Evolutionary conservation across 1,140 invertebrate genomes (phyloP).

Genomic region (Acyrthosiphon pisum): DNA sequence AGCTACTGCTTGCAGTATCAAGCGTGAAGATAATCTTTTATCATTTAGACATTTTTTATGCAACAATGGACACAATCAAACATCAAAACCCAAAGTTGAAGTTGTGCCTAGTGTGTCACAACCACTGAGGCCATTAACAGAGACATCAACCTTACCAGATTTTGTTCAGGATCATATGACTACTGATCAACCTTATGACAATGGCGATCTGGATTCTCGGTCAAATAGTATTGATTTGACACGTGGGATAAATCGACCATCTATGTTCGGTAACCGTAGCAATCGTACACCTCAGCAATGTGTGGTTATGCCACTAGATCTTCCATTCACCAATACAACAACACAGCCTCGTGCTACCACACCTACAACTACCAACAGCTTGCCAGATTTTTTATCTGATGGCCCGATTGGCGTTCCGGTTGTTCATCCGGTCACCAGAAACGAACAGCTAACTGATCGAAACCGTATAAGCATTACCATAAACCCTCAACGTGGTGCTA

Average conservation of each 20-base stretch:
- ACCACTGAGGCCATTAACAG: conserved; percentile 49
- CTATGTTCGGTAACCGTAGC: conserved; percentile 48
- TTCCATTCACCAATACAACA: conserved; percentile 60
- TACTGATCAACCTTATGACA: conserved; percentile 63
- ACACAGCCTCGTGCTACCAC: conserved; percentile 59
- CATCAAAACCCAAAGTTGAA: conserved; percentile 53
- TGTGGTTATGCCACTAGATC: conserved; percentile 61
- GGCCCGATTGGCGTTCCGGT: conserved; percentile 67
- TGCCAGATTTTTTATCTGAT: conserved; percentile 78
- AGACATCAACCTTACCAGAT: conserved; percentile 67
- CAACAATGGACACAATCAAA: conserved; percentile 63
- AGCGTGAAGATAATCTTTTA: conserved; percentile 76
- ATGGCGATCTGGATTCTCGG: conserved; percentile 45
- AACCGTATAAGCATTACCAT: conserved; percentile 51
- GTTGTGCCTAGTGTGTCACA: conserved; percentile 54
- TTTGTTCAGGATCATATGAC: conserved; percentile 71
- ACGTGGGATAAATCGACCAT: conserved; percentile 39
- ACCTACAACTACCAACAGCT: conserved; percentile 66
- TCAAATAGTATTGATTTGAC: conserved; percentile 46
- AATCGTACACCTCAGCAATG: conserved; percentile 57
- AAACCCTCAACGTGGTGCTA: conserved; percentile 21
- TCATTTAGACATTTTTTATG: conserved; percentile 83
- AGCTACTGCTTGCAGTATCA: conserved; percentile 60
- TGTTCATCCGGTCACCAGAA: conserved; percentile 39
- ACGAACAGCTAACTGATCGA: conserved; percentile 36